Base-by-base conservation (phyloP, 1,140 invertebrate genomes). In the Physella acuta region DNA sequence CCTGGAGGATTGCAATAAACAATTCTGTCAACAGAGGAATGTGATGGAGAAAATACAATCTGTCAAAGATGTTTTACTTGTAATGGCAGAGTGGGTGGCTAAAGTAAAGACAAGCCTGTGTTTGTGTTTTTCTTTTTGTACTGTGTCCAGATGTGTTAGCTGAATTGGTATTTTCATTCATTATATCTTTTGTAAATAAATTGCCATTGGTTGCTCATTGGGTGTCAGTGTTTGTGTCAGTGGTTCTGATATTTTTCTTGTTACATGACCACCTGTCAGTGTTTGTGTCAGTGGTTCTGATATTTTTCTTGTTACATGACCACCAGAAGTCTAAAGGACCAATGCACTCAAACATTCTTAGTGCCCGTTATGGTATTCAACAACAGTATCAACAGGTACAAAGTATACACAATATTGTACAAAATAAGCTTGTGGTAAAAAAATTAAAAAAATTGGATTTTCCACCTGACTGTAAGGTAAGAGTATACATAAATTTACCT, bases 1-100 rank as follows among this genome's bases (percentile, higher is more conserved):
- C 88, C 88, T 78, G 74, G 0, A 28, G 44, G 16, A 8, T 37
- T 11, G 8, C 3, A 28, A 63, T 8, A 26, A 28, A 62, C 3
- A 60, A 36, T 31, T 14, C 8, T 11, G 31, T 55, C 26, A n/a
- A n/a, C 8, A 55, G 26, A n/a, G 11, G 16, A 14, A n/a, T 55
- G 11, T 55, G 5, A 14, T 55, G 8, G 52, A 8, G 24, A 24
- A 14, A 14, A 14, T 55, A 14, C 52, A 55, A 4, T 14, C 5
- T n/a, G 11, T 55, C 30, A 58, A 30, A 30, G 4, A 58, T 58
- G 8, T 30, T 58, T 58, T 30, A 16, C 2, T 3, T 58, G 30
- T 8, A 3, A 3, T 4, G 28, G 4, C 5, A 8, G 16, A 58
- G 5, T 26, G 28, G 14, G 16, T 3, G 5, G 8, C 33, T 8